A percentile compares a stretch with the other conserved stretches of the same genome.
phyloP scores from a whole-genome alignment of 2,888 invertebrate genomes.

The Brenthis ino region DNA sequence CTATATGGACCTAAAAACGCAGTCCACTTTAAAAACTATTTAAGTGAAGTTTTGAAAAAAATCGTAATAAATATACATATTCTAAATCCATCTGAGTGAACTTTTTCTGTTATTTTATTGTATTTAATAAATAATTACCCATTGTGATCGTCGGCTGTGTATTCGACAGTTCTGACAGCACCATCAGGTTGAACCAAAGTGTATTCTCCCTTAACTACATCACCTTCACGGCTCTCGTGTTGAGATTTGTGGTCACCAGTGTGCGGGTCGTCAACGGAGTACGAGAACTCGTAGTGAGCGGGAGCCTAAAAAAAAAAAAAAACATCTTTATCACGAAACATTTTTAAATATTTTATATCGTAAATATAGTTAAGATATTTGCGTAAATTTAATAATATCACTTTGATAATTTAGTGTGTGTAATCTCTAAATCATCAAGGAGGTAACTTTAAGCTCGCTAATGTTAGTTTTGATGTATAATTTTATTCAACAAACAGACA shows the following conservation, averaged over 20 bases:
- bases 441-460: constrained; percentile 2
- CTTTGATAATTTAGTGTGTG: constrained; percentile 1
- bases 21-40: background rate
- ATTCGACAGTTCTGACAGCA: constrained; percentile 79
- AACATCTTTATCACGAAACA: background rate
- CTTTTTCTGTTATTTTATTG: background rate
- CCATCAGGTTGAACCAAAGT: constrained; percentile 81
- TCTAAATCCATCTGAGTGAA: too few relatives aligned
- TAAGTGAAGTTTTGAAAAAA: too few relatives aligned
- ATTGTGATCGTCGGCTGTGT: constrained; percentile 80
- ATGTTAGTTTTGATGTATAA: constrained; percentile 52
- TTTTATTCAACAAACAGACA: constrained; percentile 61
- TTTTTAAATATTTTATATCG: background rate
- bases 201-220: constrained; percentile 79
- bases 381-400: background rate
- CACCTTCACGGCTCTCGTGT: constrained; percentile 74
- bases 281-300: constrained; percentile 82
- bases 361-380: background rate
- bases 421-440: constrained; percentile 4
- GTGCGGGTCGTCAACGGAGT: constrained; percentile 81
- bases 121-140: constrained; percentile 60
- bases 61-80: too few relatives aligned
- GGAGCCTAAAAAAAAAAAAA: constrained; percentile 58
- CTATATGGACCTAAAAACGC: background rate
- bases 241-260: constrained; percentile 82